Evolutionary conservation across 2,113 vertebrate species (phyloP).

Genomic region (Pollachius pollachius): DNA sequence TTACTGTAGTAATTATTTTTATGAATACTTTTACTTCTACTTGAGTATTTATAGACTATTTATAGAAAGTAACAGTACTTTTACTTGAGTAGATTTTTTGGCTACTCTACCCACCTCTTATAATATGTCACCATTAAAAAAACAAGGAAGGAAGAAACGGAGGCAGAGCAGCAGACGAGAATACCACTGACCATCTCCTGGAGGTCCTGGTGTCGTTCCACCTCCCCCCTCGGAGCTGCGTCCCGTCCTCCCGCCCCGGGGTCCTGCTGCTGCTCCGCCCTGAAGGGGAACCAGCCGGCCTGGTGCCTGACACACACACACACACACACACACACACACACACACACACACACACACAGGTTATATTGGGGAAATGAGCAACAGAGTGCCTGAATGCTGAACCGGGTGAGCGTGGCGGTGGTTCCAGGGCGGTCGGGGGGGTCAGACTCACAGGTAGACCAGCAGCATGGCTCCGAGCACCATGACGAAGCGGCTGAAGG

Average conservation of each 20-base stretch:
- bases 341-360: conserved; percentile 3
- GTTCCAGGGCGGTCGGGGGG: no score
- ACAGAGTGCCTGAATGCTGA: no score
- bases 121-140: background rate
- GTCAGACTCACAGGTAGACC: conserved; percentile 86
- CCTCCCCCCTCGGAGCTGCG: conserved; percentile 77
- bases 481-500: conserved; percentile 93
- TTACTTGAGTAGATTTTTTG: no score
- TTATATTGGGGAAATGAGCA: background rate
- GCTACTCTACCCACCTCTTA: no score
- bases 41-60: no score
- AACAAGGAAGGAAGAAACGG: background rate
- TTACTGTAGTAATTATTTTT: no score
- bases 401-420: no score
- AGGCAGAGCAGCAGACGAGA: no score
- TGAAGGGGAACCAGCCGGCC: conserved; percentile 95
- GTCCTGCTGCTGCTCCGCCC: conserved; percentile 81
- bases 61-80: no score
- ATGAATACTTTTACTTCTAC: no score
- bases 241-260: conserved; percentile 46
- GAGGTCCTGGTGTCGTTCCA: conserved; percentile 81
- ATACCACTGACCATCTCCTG: conserved; percentile 85
- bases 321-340: conserved; percentile 19
- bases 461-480: conserved; percentile 93
- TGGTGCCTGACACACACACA: conserved; percentile 79